Evolutionary conservation across 2,888 invertebrate genomes (phyloP).

Genomic region (Diarsia dahlii): DNA sequence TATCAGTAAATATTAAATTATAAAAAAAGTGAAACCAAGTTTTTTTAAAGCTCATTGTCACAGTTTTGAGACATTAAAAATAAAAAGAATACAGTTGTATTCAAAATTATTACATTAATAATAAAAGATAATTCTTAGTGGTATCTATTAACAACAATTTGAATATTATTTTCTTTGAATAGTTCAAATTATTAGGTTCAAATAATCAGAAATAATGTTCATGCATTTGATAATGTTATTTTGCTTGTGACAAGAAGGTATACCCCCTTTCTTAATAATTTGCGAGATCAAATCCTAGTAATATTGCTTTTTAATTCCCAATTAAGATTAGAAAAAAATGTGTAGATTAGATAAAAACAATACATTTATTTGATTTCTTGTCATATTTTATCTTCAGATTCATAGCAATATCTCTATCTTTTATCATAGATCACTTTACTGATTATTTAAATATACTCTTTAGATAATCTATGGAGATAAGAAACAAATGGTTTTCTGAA

Average conservation of each 20-base stretch:
- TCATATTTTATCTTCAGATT: slow-evolving; percentile 32
- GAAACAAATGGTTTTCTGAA: neutral
- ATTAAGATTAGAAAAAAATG: slow-evolving; percentile 13
- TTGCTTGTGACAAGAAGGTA: neutral
- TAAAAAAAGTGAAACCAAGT: no score
- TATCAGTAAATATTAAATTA: neutral
- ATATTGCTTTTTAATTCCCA: neutral
- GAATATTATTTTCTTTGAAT: no score
- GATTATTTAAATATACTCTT: slow-evolving; percentile 18
- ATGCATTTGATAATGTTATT: slow-evolving; percentile 2
- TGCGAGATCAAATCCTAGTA: neutral
- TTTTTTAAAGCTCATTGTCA: no score
- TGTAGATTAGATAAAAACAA: slow-evolving; percentile 29
- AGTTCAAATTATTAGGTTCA: no score
- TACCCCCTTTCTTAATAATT: neutral
- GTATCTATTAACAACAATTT: neutral
- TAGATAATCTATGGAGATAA: neutral
- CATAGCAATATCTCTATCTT: neutral
- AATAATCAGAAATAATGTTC: neutral
- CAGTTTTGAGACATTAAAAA: neutral
- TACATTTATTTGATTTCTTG: slow-evolving; percentile 9
- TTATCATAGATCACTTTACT: slow-evolving; percentile 34
- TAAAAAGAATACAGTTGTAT: neutral
- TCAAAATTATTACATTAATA: neutral
- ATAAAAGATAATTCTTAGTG: neutral